Evolutionary conservation across 2,888 invertebrate species (phyloP).

Genomic region (Dastarcus helophoroides): DNA sequence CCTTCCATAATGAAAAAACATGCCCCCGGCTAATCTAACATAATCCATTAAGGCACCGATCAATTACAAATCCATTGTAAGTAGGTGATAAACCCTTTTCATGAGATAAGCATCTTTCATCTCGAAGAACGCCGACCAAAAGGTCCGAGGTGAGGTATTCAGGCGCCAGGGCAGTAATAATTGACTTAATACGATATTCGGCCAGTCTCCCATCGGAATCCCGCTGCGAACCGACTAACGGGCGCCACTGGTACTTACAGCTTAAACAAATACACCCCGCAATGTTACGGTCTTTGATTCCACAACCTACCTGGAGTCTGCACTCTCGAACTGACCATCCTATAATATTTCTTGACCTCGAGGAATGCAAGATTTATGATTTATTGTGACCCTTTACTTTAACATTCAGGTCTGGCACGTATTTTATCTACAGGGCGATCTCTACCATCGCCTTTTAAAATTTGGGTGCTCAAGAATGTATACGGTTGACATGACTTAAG

Average conservation of each 20-base stretch:
- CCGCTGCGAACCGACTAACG: slow-evolving; percentile 28
- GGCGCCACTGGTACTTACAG: slow-evolving; percentile 30
- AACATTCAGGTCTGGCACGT: too few species aligned
- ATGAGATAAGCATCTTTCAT: slow-evolving; percentile 9
- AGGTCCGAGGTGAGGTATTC: slow-evolving; percentile 12
- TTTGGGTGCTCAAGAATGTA: too few species aligned
- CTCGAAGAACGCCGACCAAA: neutral
- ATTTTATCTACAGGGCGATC: too few species aligned
- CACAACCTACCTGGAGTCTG: slow-evolving; percentile 28
- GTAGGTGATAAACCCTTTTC: slow-evolving; percentile 12
- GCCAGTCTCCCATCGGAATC: slow-evolving; percentile 13
- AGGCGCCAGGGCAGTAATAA: slow-evolving; percentile 17
- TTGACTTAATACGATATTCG: slow-evolving; percentile 13
- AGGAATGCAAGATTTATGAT: slow-evolving; percentile 15
- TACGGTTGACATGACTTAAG: too few species aligned
- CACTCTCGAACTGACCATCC: slow-evolving; percentile 26
- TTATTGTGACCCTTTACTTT: too few species aligned
- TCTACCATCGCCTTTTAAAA: too few species aligned
- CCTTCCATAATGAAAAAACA: too few species aligned
- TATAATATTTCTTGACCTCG: slow-evolving; percentile 8
- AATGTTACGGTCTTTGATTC: too few species aligned
- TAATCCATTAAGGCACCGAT: too few species aligned
- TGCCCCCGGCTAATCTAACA: too few species aligned
- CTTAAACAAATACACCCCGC: slow-evolving; percentile 28
- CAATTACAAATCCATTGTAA: slow-evolving; percentile 12